Evolutionary conservation across 1,140 invertebrate species (phyloP), one percentile per base, ranked within the genome.

Genomic region (Dysdera silvatica): DNA sequence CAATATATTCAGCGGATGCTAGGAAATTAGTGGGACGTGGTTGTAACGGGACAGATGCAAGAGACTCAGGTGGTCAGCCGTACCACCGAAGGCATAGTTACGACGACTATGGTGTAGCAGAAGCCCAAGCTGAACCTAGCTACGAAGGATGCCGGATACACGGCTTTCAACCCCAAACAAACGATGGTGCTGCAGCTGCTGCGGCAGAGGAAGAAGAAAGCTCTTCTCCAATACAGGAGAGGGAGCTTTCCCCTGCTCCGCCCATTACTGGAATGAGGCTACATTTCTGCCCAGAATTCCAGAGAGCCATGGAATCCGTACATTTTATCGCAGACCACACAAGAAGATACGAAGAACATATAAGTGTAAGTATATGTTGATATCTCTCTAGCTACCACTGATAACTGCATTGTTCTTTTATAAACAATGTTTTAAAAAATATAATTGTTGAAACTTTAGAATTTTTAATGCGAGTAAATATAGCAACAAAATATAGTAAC

Each of bases 291-390:
- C 84, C 88, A 3, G 91, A 95, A 72, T 86, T 96, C 26, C 80
- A 91, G 64, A 86, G 88, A 51, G 93, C 93, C 47, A 80, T 98
- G 47, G 86, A 95, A 74, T 91, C 91, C 64, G 91, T 97, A 23
- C 81, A 89, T 69, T 97, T 95, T 78, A 97, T 97, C 74, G 94
- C 94, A 28, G 91, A 97, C 76, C 94, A 98, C 76, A 93, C 97
- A 70, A 94, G 93, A 78, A 87, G 94, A 75, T 88, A 88, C 40
- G 92, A 95, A 74, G 91, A 91, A 77, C 89, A 93, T 79, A 91
- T 91, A 73, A 90, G 92, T 83, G 91, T 93, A 80, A 79, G 79
- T 66, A 37, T 35, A 29, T 26, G n/a, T n/a, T n/a, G n/a, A n/a
- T n/a, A n/a, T n/a, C n/a, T n/a, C n/a, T n/a, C n/a, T n/a, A n/a